Base-by-base conservation (phyloP, 2,113 vertebrate genomes). In the Phainopepla nitens region DNA sequence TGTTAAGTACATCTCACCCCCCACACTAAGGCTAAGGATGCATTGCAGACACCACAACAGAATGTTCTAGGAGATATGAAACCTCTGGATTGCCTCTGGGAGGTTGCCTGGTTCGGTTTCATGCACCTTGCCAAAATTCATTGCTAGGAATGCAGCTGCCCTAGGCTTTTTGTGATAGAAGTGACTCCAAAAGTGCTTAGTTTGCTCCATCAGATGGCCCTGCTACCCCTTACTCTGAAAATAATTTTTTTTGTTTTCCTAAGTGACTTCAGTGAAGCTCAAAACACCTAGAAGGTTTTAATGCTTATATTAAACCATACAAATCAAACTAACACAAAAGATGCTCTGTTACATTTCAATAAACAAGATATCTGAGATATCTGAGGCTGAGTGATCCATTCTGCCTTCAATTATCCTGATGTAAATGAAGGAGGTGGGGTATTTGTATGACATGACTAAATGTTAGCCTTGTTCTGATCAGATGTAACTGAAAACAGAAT, bases 401-500 rank as follows among this genome's bases (percentile, higher is more conserved):
- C 64, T 64, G 75, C 56, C 62, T 57, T 57, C 16, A 44, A 33
- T 66, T 88, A 85, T 13, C 41, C 56, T 53, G 15, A 54, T 75
- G 25, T 45, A 92, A 90, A 71, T 9, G 39, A 62, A 89, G 56
- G 15, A 75, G 54, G 3, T 12, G 28, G 47, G 42, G 29, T 64
- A 62, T 71, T 81, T 71, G 51, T 69, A 58, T 11, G 39, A 58
- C 58, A 54, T 7, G 35, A 88, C 31, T 91, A 41, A 83, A 95
- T 81, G 69, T 28, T 41, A 71, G 36, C 70, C 82, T 89, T 96
- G 82, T 93, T 93, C 72, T 94, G 61, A 87, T 92, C 56, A 60
- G 61, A 78, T 35, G 64, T 78, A 96, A 90, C 61, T 36, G 90
- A 69, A 79, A 92, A 90, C 76, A 92, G 64, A 90, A 92, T 84